Conservation (phyloP, 2,113 vertebrate species). For the Nyctereutes procyonoides region DNA sequence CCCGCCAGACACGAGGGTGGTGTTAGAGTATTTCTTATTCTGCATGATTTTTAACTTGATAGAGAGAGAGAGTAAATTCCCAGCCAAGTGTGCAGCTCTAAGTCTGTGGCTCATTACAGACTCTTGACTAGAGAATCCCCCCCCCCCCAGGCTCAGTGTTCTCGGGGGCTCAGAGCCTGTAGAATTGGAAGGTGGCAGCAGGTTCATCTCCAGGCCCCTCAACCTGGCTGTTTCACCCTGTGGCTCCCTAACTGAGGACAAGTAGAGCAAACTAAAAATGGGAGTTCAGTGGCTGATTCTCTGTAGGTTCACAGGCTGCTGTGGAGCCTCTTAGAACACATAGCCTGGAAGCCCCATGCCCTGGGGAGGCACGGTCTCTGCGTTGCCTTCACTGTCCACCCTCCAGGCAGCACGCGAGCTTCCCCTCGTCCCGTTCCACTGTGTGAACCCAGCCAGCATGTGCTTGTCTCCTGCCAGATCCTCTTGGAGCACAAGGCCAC, state of each 20-base stretch:
- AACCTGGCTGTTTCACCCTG: background rate
- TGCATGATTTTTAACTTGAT: background rate
- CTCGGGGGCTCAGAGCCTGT: background rate
- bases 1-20: too few species aligned
- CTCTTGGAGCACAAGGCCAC: slow-evolving; percentile 93
- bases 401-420: accelerated
- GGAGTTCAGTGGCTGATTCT: background rate
- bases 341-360: background rate
- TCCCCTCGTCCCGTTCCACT: accelerated
- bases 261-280: background rate
- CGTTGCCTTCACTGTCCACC: too few species aligned
- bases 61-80: background rate
- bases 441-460: background rate
- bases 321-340: background rate
- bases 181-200: too few species aligned
- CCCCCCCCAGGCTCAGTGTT: background rate
- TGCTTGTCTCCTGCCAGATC: slow-evolving; percentile 84
- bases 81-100: background rate
- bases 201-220: background rate
- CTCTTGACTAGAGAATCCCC: background rate
- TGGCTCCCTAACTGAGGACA: background rate
- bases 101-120: background rate
- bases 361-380: too few species aligned
- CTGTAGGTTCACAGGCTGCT: background rate
- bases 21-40: too few species aligned